Conservation (phyloP, 2,888 invertebrate genomes). For the Micoletzkya japonica region DNA sequence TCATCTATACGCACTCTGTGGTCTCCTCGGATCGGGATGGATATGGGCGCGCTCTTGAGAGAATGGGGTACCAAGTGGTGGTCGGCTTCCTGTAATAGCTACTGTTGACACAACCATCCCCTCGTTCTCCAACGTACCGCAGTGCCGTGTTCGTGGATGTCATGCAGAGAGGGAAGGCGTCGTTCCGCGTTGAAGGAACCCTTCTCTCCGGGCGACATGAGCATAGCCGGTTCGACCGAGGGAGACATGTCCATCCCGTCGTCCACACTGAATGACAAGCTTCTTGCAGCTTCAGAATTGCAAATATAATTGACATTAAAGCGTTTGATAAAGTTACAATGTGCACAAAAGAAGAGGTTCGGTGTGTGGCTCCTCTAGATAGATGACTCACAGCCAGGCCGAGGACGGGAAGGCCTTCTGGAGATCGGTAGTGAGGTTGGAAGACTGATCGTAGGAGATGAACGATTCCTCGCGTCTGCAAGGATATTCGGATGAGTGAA, state of each 20-base stretch:
- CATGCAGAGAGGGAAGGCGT: constrained; percentile 15
- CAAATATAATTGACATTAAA: neutral
- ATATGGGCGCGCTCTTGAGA: constrained; percentile 18
- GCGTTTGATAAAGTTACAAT: neutral
- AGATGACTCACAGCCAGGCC: constrained; percentile 21
- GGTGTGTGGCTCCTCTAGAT: neutral
- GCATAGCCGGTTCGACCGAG: constrained; percentile 33
- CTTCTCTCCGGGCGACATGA: constrained; percentile 29
- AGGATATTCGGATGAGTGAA: neutral
- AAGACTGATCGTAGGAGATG: constrained; percentile 25
- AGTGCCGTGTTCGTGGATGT: constrained; percentile 22
- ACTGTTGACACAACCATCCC: neutral
- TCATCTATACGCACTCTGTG: neutral
- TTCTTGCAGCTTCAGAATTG: too few relatives aligned
- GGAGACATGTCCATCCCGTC: constrained; percentile 52
- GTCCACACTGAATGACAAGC: constrained; percentile 36
- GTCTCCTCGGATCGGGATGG: constrained; percentile 10
- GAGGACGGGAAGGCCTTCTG: constrained; percentile 23
- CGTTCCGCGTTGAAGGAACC: constrained; percentile 4
- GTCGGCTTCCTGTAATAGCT: neutral
- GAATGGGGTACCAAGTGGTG: constrained; percentile 5
- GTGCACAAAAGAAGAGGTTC: neutral
- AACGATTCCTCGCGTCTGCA: constrained; percentile 22
- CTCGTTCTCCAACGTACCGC: neutral
- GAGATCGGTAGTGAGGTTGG: constrained; percentile 25